Percentiles rank a stretch among this genome's conserved stretches.
Evolutionary conservation across 2,888 invertebrate species (phyloP).

Genomic region (Ypsolopha sequella): DNA sequence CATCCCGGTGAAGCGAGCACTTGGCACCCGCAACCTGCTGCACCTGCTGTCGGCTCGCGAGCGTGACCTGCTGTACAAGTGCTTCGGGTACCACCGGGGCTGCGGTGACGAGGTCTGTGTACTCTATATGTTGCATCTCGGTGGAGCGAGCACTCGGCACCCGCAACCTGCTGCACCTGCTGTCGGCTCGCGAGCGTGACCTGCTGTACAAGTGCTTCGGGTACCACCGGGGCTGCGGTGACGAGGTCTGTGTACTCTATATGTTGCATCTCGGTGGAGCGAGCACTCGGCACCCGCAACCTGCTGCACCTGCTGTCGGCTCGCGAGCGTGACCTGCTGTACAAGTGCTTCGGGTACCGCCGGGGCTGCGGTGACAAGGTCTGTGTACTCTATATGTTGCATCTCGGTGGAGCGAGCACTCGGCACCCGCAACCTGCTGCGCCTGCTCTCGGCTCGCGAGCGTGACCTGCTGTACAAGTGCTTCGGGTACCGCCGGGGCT

Average conservation of each 20-base stretch:
- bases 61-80: constrained; percentile 78
- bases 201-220: too few relatives aligned
- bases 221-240: too few relatives aligned
- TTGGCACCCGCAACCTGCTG: constrained; percentile 74
- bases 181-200: too few relatives aligned
- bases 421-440: constrained; percentile 73
- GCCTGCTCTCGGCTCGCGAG: constrained; percentile 75
- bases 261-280: constrained; percentile 72
- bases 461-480: constrained; percentile 80
- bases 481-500: constrained; percentile 76
- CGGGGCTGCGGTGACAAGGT: constrained; percentile 68
- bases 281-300: constrained; percentile 74
- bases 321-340: constrained; percentile 76
- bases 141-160: too few relatives aligned
- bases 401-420: constrained; percentile 76
- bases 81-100: constrained; percentile 78
- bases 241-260: too few relatives aligned
- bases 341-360: constrained; percentile 80
- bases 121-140: too few relatives aligned
- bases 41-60: constrained; percentile 75
- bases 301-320: constrained; percentile 74
- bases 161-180: too few relatives aligned
- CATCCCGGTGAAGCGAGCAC: constrained; percentile 74
- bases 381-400: background rate
- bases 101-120: constrained; percentile 43